phyloP scores from a whole-genome alignment of 2,797 vertebrate species.

The Sandelia bainsii region DNA sequence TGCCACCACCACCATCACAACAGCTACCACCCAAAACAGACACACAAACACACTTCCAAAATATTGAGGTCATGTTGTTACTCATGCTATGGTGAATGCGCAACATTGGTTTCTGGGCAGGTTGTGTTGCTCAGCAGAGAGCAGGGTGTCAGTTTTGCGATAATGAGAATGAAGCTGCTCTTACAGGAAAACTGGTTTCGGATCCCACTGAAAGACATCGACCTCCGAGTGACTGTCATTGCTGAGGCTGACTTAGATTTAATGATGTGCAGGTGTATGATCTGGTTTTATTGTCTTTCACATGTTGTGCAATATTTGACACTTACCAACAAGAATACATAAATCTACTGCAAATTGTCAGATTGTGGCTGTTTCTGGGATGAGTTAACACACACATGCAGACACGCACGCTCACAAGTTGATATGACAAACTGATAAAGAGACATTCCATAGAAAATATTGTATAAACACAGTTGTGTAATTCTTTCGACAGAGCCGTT shows the following conservation, averaged over 20 bases:
- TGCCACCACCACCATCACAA: constrained; percentile 1
- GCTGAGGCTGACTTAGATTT: constrained; percentile 21
- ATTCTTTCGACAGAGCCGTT: neutral
- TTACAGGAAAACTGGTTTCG: constrained; percentile 2
- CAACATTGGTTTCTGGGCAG: constrained; percentile 38
- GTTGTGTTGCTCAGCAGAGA: constrained; percentile 43
- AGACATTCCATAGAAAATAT: neutral
- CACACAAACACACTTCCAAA: constrained; percentile 51
- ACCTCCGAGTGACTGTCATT: neutral
- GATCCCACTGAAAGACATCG: constrained; percentile 16
- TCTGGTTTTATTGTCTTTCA: neutral
- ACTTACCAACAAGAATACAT: neutral
- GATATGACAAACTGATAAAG: neutral
- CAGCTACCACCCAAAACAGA: constrained; percentile 40
- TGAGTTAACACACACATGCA: neutral
- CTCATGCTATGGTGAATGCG: constrained; percentile 27
- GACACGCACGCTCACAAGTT: neutral
- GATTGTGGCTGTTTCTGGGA: neutral
- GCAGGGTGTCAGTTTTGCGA: constrained; percentile 8
- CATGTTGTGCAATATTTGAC: constrained; percentile 1
- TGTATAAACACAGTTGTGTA: neutral
- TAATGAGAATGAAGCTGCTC: constrained; percentile 30
- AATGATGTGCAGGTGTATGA: constrained; percentile 27
- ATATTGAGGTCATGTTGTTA: constrained; percentile 72
- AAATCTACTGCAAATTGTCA: constrained; percentile 14